Percentiles rank a stretch among this genome's conserved stretches.
phyloP scores from a whole-genome alignment of 2,113 vertebrate species.

The Agapornis roseicollis region DNA sequence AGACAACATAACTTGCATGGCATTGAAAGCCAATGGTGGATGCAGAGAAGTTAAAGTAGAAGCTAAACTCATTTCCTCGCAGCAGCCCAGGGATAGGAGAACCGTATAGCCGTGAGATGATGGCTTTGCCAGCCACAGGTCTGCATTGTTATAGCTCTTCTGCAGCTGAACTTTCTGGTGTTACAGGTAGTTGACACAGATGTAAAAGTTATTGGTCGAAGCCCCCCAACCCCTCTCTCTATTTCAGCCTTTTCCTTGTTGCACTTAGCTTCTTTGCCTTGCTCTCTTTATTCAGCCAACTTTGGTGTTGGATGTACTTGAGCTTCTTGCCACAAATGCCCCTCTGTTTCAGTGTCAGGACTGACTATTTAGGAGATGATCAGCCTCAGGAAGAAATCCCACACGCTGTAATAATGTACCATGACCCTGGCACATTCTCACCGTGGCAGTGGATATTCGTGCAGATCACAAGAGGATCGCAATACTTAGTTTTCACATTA shows the following conservation, averaged over 20 bases:
- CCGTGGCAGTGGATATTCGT: neutral
- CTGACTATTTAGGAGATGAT: neutral
- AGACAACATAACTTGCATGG: neutral
- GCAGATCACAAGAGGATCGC: neutral
- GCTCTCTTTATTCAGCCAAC: neutral
- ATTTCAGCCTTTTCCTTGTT: neutral
- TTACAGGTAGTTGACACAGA: conserved; percentile 16
- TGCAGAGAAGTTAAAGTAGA: neutral
- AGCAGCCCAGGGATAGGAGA: neutral
- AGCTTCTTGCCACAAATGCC: neutral
- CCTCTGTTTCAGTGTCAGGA: neutral
- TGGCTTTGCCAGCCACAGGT: conserved; percentile 18
- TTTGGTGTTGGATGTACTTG: neutral
- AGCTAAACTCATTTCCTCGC: neutral
- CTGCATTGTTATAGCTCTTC: neutral
- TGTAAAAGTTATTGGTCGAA: neutral
- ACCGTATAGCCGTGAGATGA: neutral
- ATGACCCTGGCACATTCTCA: neutral
- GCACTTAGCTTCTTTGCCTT: neutral
- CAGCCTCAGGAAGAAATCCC: neutral
- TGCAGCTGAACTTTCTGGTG: neutral
- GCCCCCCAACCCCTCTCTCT: neutral
- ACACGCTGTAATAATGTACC: neutral
- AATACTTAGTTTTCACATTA: neutral
- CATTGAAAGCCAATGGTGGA: neutral